Conservation (phyloP, 2,797 vertebrate genomes). For the Neomorphus geoffroyi region DNA sequence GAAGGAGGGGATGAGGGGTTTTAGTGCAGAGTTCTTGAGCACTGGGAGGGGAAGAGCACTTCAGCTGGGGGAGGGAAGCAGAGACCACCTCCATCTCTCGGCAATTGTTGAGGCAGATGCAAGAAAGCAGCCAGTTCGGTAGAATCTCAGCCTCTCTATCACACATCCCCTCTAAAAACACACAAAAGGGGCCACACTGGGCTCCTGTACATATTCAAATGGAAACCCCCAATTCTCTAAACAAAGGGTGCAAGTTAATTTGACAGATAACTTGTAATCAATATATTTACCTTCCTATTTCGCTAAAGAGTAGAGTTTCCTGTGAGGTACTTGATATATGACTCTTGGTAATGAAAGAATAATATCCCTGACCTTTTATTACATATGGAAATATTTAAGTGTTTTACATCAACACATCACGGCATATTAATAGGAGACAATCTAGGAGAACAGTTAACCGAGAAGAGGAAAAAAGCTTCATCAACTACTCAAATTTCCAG, state of each 20-base stretch:
- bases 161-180: not conserved
- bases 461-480: slow-evolving; percentile 54
- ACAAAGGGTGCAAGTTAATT: slow-evolving; percentile 1
- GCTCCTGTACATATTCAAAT: not conserved
- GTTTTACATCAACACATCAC: slow-evolving; percentile 64
- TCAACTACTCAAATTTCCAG: slow-evolving; percentile 42
- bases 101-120: not conserved
- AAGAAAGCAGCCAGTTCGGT: not conserved
- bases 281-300: slow-evolving; percentile 59
- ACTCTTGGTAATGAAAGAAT: slow-evolving; percentile 64
- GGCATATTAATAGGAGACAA: slow-evolving; percentile 57
- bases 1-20: not conserved
- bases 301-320: slow-evolving; percentile 44
- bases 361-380: slow-evolving; percentile 66
- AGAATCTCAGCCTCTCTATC: not conserved
- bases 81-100: not conserved
- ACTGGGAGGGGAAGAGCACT: not conserved
- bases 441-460: slow-evolving; percentile 32
- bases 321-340: slow-evolving; percentile 48
- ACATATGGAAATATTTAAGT: slow-evolving; percentile 71
- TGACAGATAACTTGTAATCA: slow-evolving; percentile 41
- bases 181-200: not conserved
- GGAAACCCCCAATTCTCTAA: not conserved
- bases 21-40: not conserved
- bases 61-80: not conserved